These are phyloP conservation scores for Pilophorus perplexus DNA, from an alignment of 2,888 invertebrate genomes.

Conservation along the genomic window DNA sequence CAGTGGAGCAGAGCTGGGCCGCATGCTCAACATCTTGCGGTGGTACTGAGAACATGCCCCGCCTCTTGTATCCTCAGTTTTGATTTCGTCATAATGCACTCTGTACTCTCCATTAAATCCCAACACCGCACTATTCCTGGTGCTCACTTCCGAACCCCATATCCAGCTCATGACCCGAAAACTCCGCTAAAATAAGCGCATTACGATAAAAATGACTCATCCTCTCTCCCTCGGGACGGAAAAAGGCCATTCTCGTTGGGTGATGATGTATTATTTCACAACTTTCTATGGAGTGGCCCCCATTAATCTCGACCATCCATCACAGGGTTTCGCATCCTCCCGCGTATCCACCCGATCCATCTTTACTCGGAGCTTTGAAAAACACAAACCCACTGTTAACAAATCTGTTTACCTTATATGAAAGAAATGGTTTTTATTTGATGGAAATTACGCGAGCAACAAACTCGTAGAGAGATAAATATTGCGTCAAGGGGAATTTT, in stretches of 20 bases:
- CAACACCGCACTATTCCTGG: no score
- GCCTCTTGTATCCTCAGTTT: no score
- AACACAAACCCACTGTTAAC: slow-evolving; percentile 12
- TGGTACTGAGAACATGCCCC: no score
- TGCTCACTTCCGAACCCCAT: no score
- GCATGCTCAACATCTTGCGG: no score
- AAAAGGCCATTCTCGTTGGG: slow-evolving; percentile 3
- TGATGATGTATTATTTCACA: slow-evolving; percentile 20
- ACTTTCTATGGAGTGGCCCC: slow-evolving; percentile 5
- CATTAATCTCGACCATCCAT: slow-evolving; percentile 17
- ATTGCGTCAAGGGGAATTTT: no score
- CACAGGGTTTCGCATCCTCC: not conserved
- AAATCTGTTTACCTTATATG: slow-evolving; percentile 5
- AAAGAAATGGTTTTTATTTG: not conserved
- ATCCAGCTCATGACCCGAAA: no score
- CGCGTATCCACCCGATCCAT: not conserved
- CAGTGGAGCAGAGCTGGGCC: no score
- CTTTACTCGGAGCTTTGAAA: not conserved
- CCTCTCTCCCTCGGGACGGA: slow-evolving; percentile 1
- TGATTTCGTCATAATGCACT: no score
- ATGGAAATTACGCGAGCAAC: not conserved
- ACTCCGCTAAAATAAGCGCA: no score
- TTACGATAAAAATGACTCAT: not conserved
- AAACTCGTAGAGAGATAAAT: no score
- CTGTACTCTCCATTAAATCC: no score